Conservation (phyloP, 2,113 vertebrate genomes). For the Coregonus clupeaformis region DNA sequence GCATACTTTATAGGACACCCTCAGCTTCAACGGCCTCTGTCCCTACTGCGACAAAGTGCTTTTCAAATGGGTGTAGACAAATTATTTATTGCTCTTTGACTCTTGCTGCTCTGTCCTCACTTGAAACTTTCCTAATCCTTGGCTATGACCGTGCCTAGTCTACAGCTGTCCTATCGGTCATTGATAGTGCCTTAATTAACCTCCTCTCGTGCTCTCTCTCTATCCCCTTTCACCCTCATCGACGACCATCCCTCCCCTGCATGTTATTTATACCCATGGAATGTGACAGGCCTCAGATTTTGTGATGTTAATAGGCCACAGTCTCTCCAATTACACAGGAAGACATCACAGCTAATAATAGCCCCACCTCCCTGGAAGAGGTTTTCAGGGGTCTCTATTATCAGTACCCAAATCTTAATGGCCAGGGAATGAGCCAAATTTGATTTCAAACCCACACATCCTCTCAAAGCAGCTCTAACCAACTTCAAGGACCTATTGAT, state of each 20-base stretch:
- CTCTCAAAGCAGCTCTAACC: background rate
- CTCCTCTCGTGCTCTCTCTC: slow-evolving; percentile 14
- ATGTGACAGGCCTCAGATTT: slow-evolving; percentile 80
- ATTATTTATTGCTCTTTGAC: too few relatives aligned
- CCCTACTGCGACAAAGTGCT: too few relatives aligned
- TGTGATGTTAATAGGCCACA: slow-evolving; percentile 71
- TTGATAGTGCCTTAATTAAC: slow-evolving; percentile 16
- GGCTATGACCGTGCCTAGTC: slow-evolving; percentile 23
- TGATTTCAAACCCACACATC: slow-evolving; percentile 12
- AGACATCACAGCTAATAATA: slow-evolving; percentile 79
- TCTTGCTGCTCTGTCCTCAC: background rate
- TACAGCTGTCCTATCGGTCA: slow-evolving; percentile 78
- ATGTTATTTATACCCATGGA: slow-evolving; percentile 78
- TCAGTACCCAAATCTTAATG: slow-evolving; percentile 14
- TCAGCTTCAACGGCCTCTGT: too few relatives aligned
- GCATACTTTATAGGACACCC: too few relatives aligned
- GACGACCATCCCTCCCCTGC: slow-evolving; percentile 47
- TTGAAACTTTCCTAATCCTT: slow-evolving; percentile 17
- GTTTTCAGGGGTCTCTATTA: slow-evolving; percentile 3
- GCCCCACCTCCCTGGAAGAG: slow-evolving; percentile 33
- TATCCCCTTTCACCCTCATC: background rate
- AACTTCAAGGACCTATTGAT: background rate
- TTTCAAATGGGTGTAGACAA: too few relatives aligned
- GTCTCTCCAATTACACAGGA: slow-evolving; percentile 76
- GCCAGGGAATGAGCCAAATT: slow-evolving; percentile 27